phyloP scores from a whole-genome alignment of 2,888 invertebrate genomes.

The Nemapogon koenigi region DNA sequence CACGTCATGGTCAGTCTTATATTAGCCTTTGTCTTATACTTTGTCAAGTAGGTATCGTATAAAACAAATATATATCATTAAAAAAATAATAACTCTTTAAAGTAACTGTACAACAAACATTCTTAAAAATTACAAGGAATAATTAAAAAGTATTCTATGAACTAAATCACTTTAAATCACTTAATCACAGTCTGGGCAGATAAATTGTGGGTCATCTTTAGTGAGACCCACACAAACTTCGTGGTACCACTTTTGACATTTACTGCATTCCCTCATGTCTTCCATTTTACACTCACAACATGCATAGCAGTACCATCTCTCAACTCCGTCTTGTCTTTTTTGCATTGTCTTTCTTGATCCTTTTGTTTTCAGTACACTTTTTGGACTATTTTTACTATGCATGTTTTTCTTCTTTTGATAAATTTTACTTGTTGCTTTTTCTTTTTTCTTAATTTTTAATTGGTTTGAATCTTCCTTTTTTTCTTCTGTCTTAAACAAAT shows the following conservation, averaged over 20 bases:
- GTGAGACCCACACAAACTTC: conserved; percentile 12
- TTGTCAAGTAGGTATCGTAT: no score
- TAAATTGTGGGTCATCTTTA: conserved; percentile 17
- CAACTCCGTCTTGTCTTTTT: no score
- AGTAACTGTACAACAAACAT: no score
- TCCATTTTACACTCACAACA: conserved; percentile 14
- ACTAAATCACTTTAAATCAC: not conserved
- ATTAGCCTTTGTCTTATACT: no score
- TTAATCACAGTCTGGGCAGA: conserved; percentile 18
- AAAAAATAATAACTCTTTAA: no score
- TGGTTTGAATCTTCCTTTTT: conserved; percentile 16
- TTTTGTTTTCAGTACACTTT: conserved; percentile 15
- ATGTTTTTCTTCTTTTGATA: conserved; percentile 11
- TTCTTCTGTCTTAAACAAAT: conserved; percentile 19
- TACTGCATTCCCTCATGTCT: conserved; percentile 19
- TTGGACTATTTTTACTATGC: conserved; percentile 5
- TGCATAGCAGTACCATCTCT: conserved; percentile 16
- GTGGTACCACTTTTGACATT: no score
- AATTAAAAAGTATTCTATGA: conserved; percentile 15
- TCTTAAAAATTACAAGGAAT: conserved; percentile 15
- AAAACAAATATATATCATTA: no score
- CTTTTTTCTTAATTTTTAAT: conserved; percentile 17
- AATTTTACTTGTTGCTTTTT: conserved; percentile 7
- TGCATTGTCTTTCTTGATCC: no score
- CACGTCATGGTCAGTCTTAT: no score